phyloP scores from a whole-genome alignment of 2,113 vertebrate genomes.

The Lagopus muta region DNA sequence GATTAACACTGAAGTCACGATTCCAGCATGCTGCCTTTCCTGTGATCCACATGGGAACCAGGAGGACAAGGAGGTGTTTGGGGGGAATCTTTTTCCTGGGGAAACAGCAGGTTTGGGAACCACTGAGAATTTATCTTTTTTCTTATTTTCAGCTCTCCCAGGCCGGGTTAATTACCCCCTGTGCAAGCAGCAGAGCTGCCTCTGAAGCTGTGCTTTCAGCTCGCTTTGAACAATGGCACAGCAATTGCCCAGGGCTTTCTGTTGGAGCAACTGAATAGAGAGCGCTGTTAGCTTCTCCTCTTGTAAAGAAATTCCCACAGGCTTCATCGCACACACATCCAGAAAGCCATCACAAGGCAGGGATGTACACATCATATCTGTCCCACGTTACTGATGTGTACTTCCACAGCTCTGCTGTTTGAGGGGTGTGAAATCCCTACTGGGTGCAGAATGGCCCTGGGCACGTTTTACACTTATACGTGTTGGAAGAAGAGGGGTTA shows the following conservation, averaged over 20 bases:
- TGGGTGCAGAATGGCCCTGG: background rate
- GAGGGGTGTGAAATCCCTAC: background rate
- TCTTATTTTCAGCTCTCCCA: background rate
- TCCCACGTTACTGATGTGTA: fast-evolving
- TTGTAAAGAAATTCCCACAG: background rate
- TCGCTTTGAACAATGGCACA: background rate
- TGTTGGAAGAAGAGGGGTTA: background rate
- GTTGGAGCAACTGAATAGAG: background rate
- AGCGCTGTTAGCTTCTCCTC: background rate
- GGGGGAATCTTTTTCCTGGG: background rate
- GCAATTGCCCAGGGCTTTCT: background rate
- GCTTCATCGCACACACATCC: background rate
- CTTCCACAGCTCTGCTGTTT: background rate
- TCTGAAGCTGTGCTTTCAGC: background rate
- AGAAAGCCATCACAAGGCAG: background rate
- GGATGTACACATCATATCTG: background rate
- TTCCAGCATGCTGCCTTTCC: background rate
- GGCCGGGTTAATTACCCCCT: background rate
- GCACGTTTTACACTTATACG: background rate
- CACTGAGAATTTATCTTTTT: background rate
- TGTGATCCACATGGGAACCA: background rate
- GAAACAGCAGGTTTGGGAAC: background rate
- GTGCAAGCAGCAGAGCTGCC: background rate
- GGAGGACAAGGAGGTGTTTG: background rate
- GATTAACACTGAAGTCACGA: fast-evolving